Evolutionary conservation across 2,888 invertebrate species (phyloP), one percentile per base, ranked within the genome.

Genomic region (Hetaerina titia): DNA sequence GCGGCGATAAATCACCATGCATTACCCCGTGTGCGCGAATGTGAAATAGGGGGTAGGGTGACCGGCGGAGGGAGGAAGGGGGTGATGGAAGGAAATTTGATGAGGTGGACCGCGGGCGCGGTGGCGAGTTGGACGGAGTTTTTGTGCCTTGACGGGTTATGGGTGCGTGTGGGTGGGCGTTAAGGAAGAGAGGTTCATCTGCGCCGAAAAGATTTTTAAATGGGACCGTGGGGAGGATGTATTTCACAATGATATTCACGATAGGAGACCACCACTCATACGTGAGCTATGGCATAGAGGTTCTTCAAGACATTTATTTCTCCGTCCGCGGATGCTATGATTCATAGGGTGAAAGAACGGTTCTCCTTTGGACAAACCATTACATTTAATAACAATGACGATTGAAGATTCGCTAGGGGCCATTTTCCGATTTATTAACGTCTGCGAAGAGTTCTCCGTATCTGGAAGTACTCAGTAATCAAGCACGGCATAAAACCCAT

Each of bases 1-100:
- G 92, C 92, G 92, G 56, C 56, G 45, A 92, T 92, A 92, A 92
- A 92, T 92, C 92, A 92, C 92, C 22, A 69, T 4, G 69, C 69
- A 69, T 25, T 81, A 8, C 81, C 31, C 81, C 69, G 81, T 15
- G 81, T 11, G 25, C 31, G 81, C 81, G 81, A 13, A 81, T 31
- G 81, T 81, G 31, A 81, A n/a, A 69, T n/a, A 4, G n/a, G 22
- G 22, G 69, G n/a, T 8, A 9, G 69, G 7, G 69, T 0, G 69
- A 22, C 22, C 11, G 31, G 2, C 22, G 31, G 31, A 31, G 81
- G 31, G 25, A 31, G 81, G 31, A 81, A 11, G 9, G 81, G 31
- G 31, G 31, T 13, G 31, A 15, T 31, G 81, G 7, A 31, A 31
- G 81, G 81, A 15, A 22, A 45, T 90, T 45, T 90, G 45, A 45